Evolutionary conservation across 2,113 vertebrate genomes (phyloP), one percentile per base, ranked within the genome.

Genomic region (Sterrhoptilus dennistouni): DNA sequence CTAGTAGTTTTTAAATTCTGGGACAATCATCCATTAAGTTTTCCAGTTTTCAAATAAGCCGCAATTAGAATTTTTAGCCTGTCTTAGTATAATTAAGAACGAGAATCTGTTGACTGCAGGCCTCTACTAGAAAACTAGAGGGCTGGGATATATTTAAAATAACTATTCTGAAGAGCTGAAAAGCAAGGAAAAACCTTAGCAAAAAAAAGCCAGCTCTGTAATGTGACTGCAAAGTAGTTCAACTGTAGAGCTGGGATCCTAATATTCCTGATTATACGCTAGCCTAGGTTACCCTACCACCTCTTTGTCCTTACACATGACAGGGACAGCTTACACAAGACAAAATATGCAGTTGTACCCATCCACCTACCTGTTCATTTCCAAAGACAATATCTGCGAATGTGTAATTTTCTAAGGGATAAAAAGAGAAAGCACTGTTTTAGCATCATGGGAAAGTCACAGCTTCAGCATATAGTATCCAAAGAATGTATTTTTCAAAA

Each of bases 351-450:
- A 86, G 9, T 23, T 38, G 21, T 12, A 54, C 16, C 50, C 61
- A 49, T 45, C 72, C 89, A 71, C 96, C 87, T 98, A 99, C 99
- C 98, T 98, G 99, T 91, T 99, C 99, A 63, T 97, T 99, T 97
- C 99, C 99, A 95, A 99, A 99, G 92, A 98, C 98, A 72, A 99
- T 98, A 95, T 99, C 99, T 91, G 99, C 98, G 98, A 99, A 99
- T 4, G 98, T 99, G 90, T 98, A 99, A 83, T 98, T 99, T 93
- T 98, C 97, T 90, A 91, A 76, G 25, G 90, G 56, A 81, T 92
- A 97, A 80, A 57, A 96, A 50, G 84, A 33, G 70, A 77, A 93
- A 28, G 80, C 22, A 95, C 47, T 8, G 11, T 92, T 92, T 97
- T 42, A 87, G 94, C 42, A 78, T 92, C 56, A 92, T 25, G 25